phyloP scores from a whole-genome alignment of 2,797 vertebrate genomes.

The Scomberomorus guttatus region DNA sequence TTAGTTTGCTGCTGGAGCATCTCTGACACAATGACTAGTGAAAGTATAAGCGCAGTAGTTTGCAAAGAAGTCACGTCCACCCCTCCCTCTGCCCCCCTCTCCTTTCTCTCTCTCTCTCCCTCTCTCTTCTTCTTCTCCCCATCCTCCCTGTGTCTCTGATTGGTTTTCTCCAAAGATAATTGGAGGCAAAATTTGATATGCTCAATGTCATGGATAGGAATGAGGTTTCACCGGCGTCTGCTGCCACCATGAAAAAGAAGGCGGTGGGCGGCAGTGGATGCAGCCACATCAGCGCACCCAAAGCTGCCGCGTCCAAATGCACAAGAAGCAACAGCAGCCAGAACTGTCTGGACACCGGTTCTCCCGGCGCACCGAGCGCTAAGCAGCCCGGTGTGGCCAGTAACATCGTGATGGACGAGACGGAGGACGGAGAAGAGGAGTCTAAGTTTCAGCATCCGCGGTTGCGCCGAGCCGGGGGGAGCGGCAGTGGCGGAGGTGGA shows the following conservation, averaged over 20 bases:
- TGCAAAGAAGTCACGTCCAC: constrained; percentile 84
- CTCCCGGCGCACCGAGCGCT: constrained; percentile 55
- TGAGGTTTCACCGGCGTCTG: constrained; percentile 80
- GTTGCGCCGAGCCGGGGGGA: constrained; percentile 84
- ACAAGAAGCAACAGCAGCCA: constrained; percentile 75
- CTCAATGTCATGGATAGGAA: constrained; percentile 87
- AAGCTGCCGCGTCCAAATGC: constrained; percentile 70
- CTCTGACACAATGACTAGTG: constrained; percentile 62
- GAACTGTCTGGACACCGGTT: constrained; percentile 73
- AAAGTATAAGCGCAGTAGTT: constrained; percentile 77
- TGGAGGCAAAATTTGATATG: constrained; percentile 82
- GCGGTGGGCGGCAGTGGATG: constrained; percentile 71
- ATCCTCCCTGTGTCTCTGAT: constrained; percentile 65
- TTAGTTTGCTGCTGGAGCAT: constrained; percentile 45
- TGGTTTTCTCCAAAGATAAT: constrained; percentile 84
- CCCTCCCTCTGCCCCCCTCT: constrained; percentile 65
- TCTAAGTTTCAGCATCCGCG: constrained; percentile 88
- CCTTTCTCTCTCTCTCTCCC: constrained; percentile 41
- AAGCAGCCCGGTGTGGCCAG: constrained; percentile 76
- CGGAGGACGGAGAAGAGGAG: constrained; percentile 85
- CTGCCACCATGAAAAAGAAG: constrained; percentile 83
- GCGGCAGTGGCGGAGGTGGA: constrained; percentile 79
- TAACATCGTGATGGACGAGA: constrained; percentile 83
- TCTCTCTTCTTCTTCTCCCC: constrained; percentile 34
- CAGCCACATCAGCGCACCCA: constrained; percentile 69